Evolutionary conservation across 2,888 invertebrate genomes (phyloP), one percentile per base, ranked within the genome.

Genomic region (Bedellia somnulentella): DNA sequence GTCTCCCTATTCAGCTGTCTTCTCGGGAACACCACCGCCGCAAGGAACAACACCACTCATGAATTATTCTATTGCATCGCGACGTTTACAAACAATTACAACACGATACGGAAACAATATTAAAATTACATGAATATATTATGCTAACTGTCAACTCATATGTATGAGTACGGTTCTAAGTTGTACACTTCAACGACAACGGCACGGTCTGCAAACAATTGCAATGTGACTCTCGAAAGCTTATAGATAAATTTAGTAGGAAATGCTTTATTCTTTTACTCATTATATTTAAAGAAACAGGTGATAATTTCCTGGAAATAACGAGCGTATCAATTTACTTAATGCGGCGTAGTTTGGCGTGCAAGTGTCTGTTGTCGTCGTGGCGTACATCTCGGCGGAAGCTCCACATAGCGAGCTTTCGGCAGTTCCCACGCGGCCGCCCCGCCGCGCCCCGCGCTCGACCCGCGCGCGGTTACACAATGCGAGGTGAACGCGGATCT

Each of bases 401-500:
- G 71, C 71, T 59, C 15, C 48, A 52, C 57, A 57, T 55, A 51
- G 56, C 60, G 57, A 70, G 73, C 71, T 73, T 73, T 73, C 70
- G 73, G 73, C 49, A 67, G 66, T 73, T 73, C 73, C 73, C 73
- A 73, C 73, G 71, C 53, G 49, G 40, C 27, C n/a, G 24, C 46
- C 49, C 46, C 57, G 51, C 57, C 56, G 49, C 53, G 41, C 42
- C 45, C 30, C 46, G 37, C 34, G 30, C 33, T 16, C 15, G 35
- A 27, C 49, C 32, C 42, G 31, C 39, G 30, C 39, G 50, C 52
- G 52, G 58, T 75, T 75, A 68, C 73, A 75, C 73, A 75, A 73
- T 71, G 62, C 67, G 61, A 71, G 70, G 71, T 70, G 71, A 73
- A 73, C 73, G 68, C 71, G 73, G 73, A 73, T 75, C 73, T 73